Conservation (phyloP, 2,113 vertebrate genomes). For the Chloebia gouldiae region DNA sequence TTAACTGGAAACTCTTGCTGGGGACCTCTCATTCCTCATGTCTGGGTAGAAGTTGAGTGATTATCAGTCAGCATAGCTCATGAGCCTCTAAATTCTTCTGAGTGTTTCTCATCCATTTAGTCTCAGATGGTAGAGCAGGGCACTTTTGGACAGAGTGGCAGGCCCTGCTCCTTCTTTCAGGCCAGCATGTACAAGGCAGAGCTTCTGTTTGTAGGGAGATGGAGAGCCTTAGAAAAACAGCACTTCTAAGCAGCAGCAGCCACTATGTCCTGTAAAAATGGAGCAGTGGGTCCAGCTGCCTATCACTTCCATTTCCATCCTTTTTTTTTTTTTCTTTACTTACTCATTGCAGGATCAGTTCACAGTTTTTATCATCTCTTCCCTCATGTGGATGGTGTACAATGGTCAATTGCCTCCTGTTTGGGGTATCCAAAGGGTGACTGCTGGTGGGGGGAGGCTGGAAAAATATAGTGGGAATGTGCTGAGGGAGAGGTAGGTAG, state of each 20-base stretch:
- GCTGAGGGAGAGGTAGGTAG: neutral
- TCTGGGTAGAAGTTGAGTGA: neutral
- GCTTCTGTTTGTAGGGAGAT: neutral
- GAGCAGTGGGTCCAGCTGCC: neutral
- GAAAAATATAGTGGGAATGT: neutral
- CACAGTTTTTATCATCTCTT: neutral
- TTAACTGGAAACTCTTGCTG: neutral
- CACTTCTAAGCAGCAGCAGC: neutral
- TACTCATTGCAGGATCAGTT: neutral
- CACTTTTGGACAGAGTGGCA: neutral
- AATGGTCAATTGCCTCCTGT: neutral
- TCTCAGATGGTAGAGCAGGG: neutral
- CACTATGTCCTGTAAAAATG: neutral
- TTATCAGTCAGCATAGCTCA: neutral
- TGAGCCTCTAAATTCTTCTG: neutral
- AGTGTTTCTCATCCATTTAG: neutral
- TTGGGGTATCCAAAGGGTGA: neutral
- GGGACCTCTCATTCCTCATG: neutral
- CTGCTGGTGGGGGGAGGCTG: neutral
- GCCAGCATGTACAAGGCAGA: neutral
- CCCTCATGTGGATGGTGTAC: neutral
- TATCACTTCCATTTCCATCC: neutral
- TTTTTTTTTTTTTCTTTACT: neutral
- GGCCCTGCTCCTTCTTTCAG: neutral
- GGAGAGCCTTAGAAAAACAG: neutral